Base-by-base conservation (phyloP, 2,888 invertebrate genomes). In the Cylloceria caligata region DNA sequence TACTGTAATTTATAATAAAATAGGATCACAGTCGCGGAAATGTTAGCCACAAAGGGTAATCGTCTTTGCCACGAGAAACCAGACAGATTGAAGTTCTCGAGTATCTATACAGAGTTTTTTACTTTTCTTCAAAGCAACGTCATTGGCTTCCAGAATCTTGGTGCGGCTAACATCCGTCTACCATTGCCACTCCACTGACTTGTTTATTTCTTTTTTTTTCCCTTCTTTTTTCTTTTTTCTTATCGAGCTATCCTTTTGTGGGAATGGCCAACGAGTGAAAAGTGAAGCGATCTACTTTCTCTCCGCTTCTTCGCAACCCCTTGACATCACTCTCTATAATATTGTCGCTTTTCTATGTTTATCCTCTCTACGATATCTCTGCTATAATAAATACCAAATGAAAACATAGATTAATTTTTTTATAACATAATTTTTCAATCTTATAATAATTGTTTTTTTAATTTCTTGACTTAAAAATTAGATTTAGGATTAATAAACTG, bases 21-120 rank as follows among this genome's bases (percentile, higher is more conserved):
- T 34, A 34, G 36, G 60, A 60, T 60, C 34, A 19, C 19, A 19
- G 34, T 60, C n/a, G 9, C 11, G 16, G 60, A 7, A 34, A 60
- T 16, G 60, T 60, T 60, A 34, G 60, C 36, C 60, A 60, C 60
- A 60, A 60, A 60, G 60, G 60, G 60, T 60, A 60, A 60, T 60
- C 60, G 60, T 34, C 60, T 60, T 60, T 60, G 36, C 60, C 36
- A 19, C 60, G 60, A 36, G 60, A 60, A 60, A 60, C 16, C 60
- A 34, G 60, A 60, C 60, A 60, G 60, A 60, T 60, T 60, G 60
- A 4, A 60, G 60, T 60, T 36, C 36, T 34, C 19, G 36, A 60
- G 36, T 60, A 34, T 30, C n/a, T n/a, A n/a, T n/a, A n/a, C n/a
- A 60, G 36, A 34, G 34, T 60, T 60, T 60, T 60, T n/a, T 60